These are phyloP conservation scores for Anarhynchus alexandrinus DNA, from an alignment of 2,113 vertebrate genomes.

Conservation along the genomic window DNA sequence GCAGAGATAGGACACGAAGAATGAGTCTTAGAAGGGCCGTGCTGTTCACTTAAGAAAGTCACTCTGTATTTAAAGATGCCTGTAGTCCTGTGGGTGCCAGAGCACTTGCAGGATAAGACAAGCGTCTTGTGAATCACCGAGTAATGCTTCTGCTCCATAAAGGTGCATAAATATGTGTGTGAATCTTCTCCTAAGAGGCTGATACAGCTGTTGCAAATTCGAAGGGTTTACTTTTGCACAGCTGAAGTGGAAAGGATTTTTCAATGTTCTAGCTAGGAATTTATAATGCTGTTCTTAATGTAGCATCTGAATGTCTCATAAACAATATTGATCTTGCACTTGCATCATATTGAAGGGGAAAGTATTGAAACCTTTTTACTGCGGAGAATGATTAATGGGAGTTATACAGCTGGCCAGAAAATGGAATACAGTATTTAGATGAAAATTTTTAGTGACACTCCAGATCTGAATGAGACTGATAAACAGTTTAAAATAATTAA, in stretches of 20 bases:
- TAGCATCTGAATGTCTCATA: not conserved
- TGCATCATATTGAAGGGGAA: not conserved
- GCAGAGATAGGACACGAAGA: not conserved
- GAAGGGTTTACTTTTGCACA: not conserved
- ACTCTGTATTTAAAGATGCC: not conserved
- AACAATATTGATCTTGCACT: not conserved
- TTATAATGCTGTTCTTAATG: not conserved
- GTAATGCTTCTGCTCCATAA: not conserved
- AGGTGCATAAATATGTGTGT: not conserved
- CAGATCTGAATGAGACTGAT: not conserved
- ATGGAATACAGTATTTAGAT: not conserved
- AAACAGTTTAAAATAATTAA: not conserved
- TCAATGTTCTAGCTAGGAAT: not conserved
- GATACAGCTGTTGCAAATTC: not conserved
- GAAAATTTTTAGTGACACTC: not conserved
- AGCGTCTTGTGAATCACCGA: not conserved
- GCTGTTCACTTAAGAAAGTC: not conserved
- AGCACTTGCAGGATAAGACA: not conserved
- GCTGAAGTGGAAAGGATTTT: not conserved
- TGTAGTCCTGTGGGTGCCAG: not conserved
- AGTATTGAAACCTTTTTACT: not conserved
- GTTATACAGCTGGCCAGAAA: not conserved
- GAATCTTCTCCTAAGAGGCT: not conserved
- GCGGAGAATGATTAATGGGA: not conserved
- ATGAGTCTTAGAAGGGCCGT: not conserved